A percentile compares a stretch with the other conserved stretches of the same genome.
These are phyloP conservation scores for Drosophila colorata DNA, from an alignment of 2,888 invertebrate species.

Conservation along the genomic window DNA sequence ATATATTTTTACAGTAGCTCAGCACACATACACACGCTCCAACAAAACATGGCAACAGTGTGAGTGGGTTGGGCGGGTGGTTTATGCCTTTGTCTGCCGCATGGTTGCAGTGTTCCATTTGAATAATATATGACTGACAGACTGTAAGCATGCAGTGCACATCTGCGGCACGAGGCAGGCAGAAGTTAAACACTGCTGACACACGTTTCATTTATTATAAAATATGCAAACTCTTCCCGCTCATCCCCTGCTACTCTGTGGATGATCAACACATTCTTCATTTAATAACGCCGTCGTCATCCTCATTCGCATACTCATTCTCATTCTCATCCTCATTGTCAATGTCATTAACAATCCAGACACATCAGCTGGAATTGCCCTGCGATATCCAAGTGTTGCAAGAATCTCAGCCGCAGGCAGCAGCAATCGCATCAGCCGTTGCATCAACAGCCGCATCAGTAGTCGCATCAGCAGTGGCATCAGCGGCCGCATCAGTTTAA, in stretches of 20 bases:
- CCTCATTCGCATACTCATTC: conserved; percentile 7
- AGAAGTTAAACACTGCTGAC: conserved; percentile 76
- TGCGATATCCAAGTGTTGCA: conserved; percentile 1
- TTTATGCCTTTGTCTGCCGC: conserved; percentile 30
- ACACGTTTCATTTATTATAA: conserved; percentile 79
- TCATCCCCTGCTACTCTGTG: background rate
- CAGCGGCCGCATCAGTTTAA: conserved; percentile 22
- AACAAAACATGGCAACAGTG: conserved; percentile 4
- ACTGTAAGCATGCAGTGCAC: conserved; percentile 20
- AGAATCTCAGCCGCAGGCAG: conserved; percentile 2
- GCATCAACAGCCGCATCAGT: conserved; percentile 8
- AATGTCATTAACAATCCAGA: conserved; percentile 38
- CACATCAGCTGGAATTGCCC: conserved; percentile 50
- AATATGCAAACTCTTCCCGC: conserved; percentile 61
- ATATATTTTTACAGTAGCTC: conserved; percentile 37
- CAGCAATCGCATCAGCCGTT: conserved; percentile 4
- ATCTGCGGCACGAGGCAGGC: conserved; percentile 29
- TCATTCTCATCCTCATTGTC: conserved; percentile 44
- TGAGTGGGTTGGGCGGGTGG: background rate
- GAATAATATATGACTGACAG: conserved; percentile 59
- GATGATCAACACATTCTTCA: conserved; percentile 60
- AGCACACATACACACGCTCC: conserved; percentile 27
- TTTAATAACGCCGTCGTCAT: conserved; percentile 69
- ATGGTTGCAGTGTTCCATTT: conserved; percentile 68
- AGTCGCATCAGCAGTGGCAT: background rate